These are phyloP conservation scores for Octodonta nipae DNA, from an alignment of 2,888 invertebrate species.

Conservation along the genomic window DNA sequence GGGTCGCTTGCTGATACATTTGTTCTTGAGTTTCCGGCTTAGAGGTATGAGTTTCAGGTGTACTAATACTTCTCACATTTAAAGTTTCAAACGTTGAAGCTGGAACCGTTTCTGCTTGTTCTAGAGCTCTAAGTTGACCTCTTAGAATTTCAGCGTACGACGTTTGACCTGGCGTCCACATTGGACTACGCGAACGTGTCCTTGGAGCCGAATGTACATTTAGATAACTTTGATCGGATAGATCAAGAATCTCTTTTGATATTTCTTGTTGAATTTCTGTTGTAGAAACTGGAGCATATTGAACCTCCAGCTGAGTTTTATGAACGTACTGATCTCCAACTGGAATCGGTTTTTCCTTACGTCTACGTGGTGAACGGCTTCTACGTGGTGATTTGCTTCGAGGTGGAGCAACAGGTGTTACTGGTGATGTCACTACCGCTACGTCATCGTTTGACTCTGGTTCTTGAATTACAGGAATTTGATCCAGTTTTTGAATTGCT, in stretches of 20 bases:
- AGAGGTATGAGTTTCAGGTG: not conserved
- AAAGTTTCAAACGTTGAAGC: too few relatives aligned
- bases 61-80: too few relatives aligned
- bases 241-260: not conserved
- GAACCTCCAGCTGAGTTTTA: conserved; percentile 9
- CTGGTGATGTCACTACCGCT: conserved; percentile 8
- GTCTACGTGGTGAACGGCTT: conserved; percentile 41
- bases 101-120: conserved; percentile 10
- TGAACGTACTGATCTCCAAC: not conserved
- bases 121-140: conserved; percentile 36
- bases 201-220: conserved; percentile 22
- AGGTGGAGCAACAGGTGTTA: conserved; percentile 9
- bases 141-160: conserved; percentile 70
- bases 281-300: conserved; percentile 3
- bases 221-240: conserved; percentile 1
- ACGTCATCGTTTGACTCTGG: conserved; percentile 6
- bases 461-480: conserved; percentile 11
- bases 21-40: not conserved
- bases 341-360: conserved; percentile 19
- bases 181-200: conserved; percentile 53
- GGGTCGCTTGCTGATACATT: too few relatives aligned
- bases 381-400: conserved; percentile 32
- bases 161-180: conserved; percentile 60
- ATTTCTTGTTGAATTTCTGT: conserved; percentile 3
- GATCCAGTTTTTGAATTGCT: not conserved